Evolutionary conservation across 2,888 invertebrate genomes (phyloP).

Genomic region (Acrocyrtus sp.): DNA sequence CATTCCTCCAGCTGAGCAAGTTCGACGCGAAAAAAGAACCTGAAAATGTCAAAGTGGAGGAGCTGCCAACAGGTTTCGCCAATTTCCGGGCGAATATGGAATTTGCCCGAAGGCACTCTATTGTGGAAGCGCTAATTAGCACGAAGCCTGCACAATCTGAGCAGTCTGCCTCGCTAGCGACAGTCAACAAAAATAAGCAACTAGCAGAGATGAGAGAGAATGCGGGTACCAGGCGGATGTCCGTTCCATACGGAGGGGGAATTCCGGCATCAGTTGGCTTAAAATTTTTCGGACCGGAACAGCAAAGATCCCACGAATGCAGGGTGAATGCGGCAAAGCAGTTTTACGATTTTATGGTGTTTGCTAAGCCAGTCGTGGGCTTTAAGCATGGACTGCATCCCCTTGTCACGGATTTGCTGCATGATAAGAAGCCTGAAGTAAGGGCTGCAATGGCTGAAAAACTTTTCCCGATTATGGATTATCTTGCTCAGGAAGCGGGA

Average conservation of each 20-base stretch:
- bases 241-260: constrained; percentile 27
- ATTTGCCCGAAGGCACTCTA: constrained; percentile 51
- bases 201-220: constrained; percentile 12
- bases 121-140: constrained; percentile 33
- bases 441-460: constrained; percentile 52
- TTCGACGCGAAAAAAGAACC: constrained; percentile 21
- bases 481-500: constrained; percentile 42
- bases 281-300: constrained; percentile 17
- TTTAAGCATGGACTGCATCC: constrained; percentile 59
- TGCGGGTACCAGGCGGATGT: constrained; percentile 24
- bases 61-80: constrained; percentile 54
- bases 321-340: constrained; percentile 55
- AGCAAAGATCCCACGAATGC: constrained; percentile 22
- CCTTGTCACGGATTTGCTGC: constrained; percentile 52
- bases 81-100: constrained; percentile 59
- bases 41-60: not conserved
- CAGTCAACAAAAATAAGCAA: not conserved
- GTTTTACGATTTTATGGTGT: constrained; percentile 53
- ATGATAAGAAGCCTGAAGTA: constrained; percentile 52
- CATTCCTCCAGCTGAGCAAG: constrained; percentile 56
- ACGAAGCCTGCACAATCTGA: constrained; percentile 17
- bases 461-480: constrained; percentile 56
- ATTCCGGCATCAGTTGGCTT: not conserved
- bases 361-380: constrained; percentile 57
- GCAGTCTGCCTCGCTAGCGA: not conserved